Percentiles rank a stretch among this genome's conserved stretches.
Conservation (phyloP, 2,113 vertebrate species). For the human (Homo sapiens) region GRCh38 chr2:115515501-115516000, state of each 20-base stretch:
- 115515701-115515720: background rate
- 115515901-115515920: background rate
- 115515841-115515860: background rate
- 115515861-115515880: constrained; percentile 2
- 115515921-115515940: background rate
- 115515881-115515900: background rate
- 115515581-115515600: background rate
- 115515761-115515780: background rate
- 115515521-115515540: background rate
- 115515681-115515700: background rate
- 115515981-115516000: background rate
- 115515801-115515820: background rate
- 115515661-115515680: background rate
- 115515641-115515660: background rate
- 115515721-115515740: background rate
- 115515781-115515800: background rate
- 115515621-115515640: background rate
- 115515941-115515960: background rate
- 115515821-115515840: background rate
- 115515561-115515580: background rate
- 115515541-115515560: background rate
- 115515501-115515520: background rate
- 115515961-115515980: background rate
- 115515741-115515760: background rate
- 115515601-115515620: background rate